Base-by-base conservation (phyloP, 2,888 invertebrate genomes). In the Barypeithes pellucidus region DNA sequence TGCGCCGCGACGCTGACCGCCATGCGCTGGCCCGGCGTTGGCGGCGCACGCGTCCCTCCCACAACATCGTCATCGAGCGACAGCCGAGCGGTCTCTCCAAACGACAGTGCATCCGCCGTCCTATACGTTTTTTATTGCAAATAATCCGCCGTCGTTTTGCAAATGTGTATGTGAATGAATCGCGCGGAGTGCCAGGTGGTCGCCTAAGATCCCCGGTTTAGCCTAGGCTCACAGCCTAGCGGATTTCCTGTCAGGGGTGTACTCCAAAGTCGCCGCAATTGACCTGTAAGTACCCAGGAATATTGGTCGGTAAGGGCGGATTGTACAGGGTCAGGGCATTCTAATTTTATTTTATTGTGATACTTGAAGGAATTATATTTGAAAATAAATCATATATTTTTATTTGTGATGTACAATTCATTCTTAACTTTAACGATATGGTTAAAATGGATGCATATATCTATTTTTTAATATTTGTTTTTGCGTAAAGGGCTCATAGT, bases 41-140 rank as follows among this genome's bases (percentile, higher is more conserved):
- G 45, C 80, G 81, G 81, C 82, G 82, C 82, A 81, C 80, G 81
- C 82, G 73, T 69, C 29, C 65, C 69, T 39, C 66, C 73, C 65
- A 65, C 66, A 52, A 60, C 73, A 24, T 41, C 69, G 73, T 73
- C 82, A 84, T 84, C 84, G 84, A 85, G 82, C 83, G 83, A 57
- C 71, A 47, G 73, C 69, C 73, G 73, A 65, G 65, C 60, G 68
- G 88, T 89, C 89, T 43, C 45, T 39, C 65, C 43, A 66, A 66
- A 41, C 65, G 65, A 63, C 63, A 54, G 69, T 71, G 70, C 70
- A 65, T 66, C 65, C 39, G 54, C 50, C 52, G 65, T 54, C 39
- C 54, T 47, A 52, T 67, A 50, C 41, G 67, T 66, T 66, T 72
- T 72, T 67, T 54, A 65, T 72, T 66, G 65, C 65, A 71, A 71